Evolutionary conservation across 2,113 vertebrate species (phyloP).

Genomic region (Rhea pennata): DNA sequence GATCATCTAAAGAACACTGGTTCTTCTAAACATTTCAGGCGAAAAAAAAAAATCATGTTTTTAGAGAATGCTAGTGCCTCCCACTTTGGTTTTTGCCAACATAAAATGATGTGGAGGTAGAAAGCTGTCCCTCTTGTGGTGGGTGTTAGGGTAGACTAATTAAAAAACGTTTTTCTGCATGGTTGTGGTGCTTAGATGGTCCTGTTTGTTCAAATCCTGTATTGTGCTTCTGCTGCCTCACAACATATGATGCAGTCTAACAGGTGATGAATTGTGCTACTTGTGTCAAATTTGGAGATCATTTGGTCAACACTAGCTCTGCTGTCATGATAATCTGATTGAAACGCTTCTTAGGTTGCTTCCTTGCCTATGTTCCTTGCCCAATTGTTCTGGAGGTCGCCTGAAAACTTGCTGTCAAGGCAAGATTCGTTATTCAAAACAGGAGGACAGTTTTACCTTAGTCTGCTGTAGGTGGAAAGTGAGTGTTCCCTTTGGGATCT

Average conservation of each 20-base stretch:
- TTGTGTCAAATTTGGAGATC: not conserved
- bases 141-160: not conserved
- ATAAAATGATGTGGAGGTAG: not conserved
- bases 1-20: not conserved
- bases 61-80: not conserved
- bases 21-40: not conserved
- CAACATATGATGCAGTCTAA: fast-evolving
- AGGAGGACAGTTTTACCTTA: not conserved
- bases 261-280: not conserved
- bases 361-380: not conserved
- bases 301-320: not conserved
- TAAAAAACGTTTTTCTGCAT: not conserved
- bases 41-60: not conserved
- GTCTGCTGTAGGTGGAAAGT: not conserved
- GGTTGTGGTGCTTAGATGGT: not conserved
- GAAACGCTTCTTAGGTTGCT: not conserved
- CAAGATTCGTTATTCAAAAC: not conserved
- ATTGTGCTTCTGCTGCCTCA: not conserved
- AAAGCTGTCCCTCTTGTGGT: not conserved
- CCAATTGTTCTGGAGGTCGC: not conserved
- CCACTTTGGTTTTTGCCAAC: not conserved
- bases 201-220: not conserved
- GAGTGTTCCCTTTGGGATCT: not conserved
- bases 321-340: not conserved
- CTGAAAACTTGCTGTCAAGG: not conserved